Evolutionary conservation across 2,113 vertebrate genomes (phyloP).

Genomic region (Artemisiospiza belli): DNA sequence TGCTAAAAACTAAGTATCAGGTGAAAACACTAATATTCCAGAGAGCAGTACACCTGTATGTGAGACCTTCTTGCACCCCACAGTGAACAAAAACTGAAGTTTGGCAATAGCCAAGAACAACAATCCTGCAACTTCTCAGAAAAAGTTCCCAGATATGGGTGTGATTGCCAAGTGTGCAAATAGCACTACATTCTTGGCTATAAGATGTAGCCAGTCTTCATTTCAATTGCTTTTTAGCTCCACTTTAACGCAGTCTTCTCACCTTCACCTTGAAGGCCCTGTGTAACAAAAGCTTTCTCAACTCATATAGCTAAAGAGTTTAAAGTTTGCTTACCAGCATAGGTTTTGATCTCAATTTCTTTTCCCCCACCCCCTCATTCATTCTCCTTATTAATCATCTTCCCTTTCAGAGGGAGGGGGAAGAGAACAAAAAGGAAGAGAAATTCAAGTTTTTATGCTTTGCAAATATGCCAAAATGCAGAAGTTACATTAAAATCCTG

Average conservation of each 20-base stretch:
- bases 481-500: background rate
- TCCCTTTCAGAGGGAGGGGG: background rate
- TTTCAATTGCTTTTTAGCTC: background rate
- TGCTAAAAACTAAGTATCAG: background rate
- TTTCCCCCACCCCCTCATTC: background rate
- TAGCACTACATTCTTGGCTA: background rate
- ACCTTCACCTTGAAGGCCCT: background rate
- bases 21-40: background rate
- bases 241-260: background rate
- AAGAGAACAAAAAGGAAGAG: background rate
- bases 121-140: background rate
- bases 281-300: background rate
- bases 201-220: background rate
- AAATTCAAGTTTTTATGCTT: background rate
- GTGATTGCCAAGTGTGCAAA: background rate
- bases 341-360: background rate
- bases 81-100: background rate
- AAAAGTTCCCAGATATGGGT: background rate
- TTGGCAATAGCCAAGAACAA: background rate
- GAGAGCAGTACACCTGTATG: background rate
- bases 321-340: background rate
- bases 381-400: background rate
- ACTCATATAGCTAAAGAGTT: too few species aligned
- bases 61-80: background rate
- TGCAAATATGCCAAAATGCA: background rate